Conservation (phyloP, 2,113 vertebrate genomes). For the Hyperopisus bebe region DNA sequence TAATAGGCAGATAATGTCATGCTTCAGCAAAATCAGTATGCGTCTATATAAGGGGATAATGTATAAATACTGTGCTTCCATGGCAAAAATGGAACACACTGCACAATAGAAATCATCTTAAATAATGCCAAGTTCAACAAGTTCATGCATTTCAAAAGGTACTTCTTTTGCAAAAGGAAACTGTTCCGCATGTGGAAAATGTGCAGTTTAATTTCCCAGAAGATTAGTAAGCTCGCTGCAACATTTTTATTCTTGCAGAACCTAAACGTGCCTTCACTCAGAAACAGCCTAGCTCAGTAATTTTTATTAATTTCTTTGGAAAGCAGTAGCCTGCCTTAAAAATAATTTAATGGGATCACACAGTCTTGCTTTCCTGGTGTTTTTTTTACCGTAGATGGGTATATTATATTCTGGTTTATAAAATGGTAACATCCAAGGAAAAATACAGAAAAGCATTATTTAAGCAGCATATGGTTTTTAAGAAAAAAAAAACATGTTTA, state of each 20-base stretch:
- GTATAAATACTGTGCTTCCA: not conserved
- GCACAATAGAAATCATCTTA: not conserved
- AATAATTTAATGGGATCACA: not conserved
- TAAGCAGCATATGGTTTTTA: not conserved
- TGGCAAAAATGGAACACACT: not conserved
- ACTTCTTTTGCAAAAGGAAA: not conserved
- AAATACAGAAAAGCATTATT: not conserved
- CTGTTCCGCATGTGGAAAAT: not conserved
- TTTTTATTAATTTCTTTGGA: not conserved
- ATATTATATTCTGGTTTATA: not conserved
- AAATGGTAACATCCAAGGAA: not conserved
- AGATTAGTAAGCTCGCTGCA: not conserved
- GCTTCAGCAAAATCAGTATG: not conserved
- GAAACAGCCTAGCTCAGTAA: not conserved
- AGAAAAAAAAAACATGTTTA: not conserved
- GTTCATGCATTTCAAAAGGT: not conserved
- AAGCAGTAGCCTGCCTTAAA: not conserved
- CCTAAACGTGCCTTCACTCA: not conserved
- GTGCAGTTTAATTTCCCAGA: slow-evolving; percentile 1
- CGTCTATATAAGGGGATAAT: not conserved
- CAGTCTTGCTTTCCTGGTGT: not conserved
- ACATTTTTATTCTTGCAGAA: slow-evolving; percentile 9
- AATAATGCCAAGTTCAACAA: not conserved
- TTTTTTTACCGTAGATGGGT: not conserved
- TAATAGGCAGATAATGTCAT: not conserved